phyloP scores from a whole-genome alignment of 2,113 vertebrate species.

The Erpornis zantholeuca region DNA sequence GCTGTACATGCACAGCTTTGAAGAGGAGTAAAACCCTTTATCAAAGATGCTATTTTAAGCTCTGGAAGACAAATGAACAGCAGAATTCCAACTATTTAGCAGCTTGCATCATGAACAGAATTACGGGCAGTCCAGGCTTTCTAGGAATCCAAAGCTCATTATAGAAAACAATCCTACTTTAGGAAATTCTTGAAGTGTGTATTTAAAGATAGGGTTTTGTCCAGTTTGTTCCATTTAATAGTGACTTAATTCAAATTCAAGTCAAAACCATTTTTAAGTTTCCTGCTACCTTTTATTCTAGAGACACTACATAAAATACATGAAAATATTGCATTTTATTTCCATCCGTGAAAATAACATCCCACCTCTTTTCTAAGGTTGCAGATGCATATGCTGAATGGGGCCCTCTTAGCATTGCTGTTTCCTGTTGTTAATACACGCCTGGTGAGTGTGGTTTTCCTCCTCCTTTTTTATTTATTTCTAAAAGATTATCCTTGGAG shows the following conservation, averaged over 20 bases:
- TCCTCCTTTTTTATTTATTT: background rate
- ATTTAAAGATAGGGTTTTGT: background rate
- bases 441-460: conserved; percentile 81
- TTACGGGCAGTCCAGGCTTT: background rate
- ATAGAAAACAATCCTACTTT: background rate
- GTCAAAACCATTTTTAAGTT: background rate
- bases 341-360: background rate
- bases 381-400: conserved; percentile 98
- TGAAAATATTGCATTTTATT: background rate
- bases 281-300: background rate
- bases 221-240: background rate
- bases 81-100: background rate
- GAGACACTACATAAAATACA: background rate
- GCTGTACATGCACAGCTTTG: background rate
- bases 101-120: background rate
- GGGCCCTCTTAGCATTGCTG: conserved; percentile 90
- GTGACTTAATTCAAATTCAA: background rate
- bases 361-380: conserved; percentile 73
- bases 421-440: conserved; percentile 98
- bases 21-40: background rate
- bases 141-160: conserved; percentile 33
- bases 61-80: background rate
- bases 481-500: background rate
- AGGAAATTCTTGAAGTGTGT: background rate
- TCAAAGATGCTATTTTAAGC: background rate